A percentile compares a stretch with the other conserved stretches of the same genome.
phyloP scores from a whole-genome alignment of 2,888 invertebrate genomes.

The Anagyrus pseudococci region DNA sequence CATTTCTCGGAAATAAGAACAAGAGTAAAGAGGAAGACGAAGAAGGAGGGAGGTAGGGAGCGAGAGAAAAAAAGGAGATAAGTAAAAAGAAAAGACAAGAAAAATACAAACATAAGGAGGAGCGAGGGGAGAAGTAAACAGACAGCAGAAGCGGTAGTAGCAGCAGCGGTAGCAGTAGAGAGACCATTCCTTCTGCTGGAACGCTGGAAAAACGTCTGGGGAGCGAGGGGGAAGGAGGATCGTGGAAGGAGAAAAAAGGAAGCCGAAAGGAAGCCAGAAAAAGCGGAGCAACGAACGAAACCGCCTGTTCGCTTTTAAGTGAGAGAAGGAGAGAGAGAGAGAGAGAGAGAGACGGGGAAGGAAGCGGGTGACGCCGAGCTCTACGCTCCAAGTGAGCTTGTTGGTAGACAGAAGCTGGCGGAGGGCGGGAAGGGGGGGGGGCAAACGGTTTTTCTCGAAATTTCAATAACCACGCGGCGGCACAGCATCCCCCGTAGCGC shows the following conservation, averaged over 20 bases:
- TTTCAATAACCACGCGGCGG: conserved; percentile 28
- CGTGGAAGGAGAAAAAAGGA: not conserved
- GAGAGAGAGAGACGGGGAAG: too few species aligned
- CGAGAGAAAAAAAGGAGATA: not conserved
- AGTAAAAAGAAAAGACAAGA: not conserved
- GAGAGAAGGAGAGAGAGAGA: not conserved
- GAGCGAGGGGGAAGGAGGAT: too few species aligned
- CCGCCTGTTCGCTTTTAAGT: conserved; percentile 23
- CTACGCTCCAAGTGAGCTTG: too few species aligned
- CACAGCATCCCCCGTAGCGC: conserved; percentile 1
- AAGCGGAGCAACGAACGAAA: conserved; percentile 5
- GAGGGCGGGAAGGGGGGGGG: not conserved
- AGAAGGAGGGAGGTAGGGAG: not conserved
- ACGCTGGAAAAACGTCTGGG: too few species aligned
- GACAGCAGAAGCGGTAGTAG: too few species aligned
- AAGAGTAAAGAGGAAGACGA: not conserved
- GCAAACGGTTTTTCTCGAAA: conserved; percentile 28
- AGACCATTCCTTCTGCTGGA: too few species aligned
- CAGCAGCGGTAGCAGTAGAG: too few species aligned
- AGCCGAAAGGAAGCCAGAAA: not conserved
- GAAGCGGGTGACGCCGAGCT: too few species aligned
- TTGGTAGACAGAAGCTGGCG: too few species aligned
- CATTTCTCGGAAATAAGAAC: not conserved
- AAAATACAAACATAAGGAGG: too few species aligned
- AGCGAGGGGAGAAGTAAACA: too few species aligned